Evolutionary conservation across 2,888 invertebrate species (phyloP), one percentile per base, ranked within the genome.

Genomic region (Agrypnus murinus): DNA sequence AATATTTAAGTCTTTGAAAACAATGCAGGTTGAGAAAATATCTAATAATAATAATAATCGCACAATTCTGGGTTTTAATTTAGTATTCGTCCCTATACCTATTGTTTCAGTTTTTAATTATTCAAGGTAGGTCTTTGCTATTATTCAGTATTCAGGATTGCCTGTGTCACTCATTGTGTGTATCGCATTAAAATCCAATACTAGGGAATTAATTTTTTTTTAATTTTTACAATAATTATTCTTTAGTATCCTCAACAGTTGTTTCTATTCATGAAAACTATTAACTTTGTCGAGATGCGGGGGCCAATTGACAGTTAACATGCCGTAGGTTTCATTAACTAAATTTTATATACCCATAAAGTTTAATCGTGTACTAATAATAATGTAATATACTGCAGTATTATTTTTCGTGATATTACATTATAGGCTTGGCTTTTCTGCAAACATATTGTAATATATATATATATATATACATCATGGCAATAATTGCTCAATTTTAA

Each of bases 281-380:
- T 8, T 50, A 9, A 2, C n/a, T n/a, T 53, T 43, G 55, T 34
- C 19, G 45, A 0, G 9, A 64, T 55, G 17, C 45, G 32, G 31
- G 43, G 31, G 53, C 34, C 55, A 40, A 65, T 65, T 65, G 64
- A 64, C 64, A 43, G 50, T 50, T 50, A 43, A 48, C 62, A 63
- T 50, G 19, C 38, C 53, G 38, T 50, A 10, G 32, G 15, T 63
- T 63, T 63, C 40, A 50, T 50, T 50, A 50, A 40, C 63, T 38
- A 60, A 63, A 50, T 17, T 62, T 64, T 64, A 64, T 55, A 53
- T 15, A 12, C 5, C 45, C 45, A 46, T 55, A 55, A 65, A 57
- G 31, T 9, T 55, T 57, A 45, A 65, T 57, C 31, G 55, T 46
- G 55, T 43, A 38, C 62, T 50, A 63, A 50, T 63, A 63, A 63